phyloP scores from a whole-genome alignment of 2,113 vertebrate species.

The Choloepus hoffmanni region DNA sequence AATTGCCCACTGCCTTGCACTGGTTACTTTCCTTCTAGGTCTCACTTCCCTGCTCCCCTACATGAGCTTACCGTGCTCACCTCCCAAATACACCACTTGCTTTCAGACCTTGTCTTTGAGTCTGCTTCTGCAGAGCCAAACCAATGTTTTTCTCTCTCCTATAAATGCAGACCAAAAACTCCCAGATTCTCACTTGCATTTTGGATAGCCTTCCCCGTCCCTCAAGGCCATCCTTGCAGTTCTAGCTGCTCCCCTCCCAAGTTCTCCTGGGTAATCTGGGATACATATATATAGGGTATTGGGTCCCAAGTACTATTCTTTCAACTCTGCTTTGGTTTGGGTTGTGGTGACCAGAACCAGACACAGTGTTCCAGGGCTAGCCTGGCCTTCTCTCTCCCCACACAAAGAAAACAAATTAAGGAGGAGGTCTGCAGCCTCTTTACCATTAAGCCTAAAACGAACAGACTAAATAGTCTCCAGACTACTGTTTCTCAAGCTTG shows the following conservation, averaged over 20 bases:
- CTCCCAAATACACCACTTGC: not conserved
- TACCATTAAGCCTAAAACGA: not conserved
- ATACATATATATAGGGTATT: not conserved
- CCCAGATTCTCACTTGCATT: not conserved
- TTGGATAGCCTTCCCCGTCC: not conserved
- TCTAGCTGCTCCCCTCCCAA: too few relatives aligned
- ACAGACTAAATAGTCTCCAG: not conserved
- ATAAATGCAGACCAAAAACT: not conserved
- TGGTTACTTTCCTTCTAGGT: not conserved
- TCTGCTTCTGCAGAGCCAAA: not conserved
- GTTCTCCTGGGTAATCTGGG: not conserved
- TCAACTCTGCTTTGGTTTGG: not conserved
- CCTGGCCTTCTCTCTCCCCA: not conserved
- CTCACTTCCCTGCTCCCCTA: not conserved
- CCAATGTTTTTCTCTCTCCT: not conserved
- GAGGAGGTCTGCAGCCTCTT: not conserved
- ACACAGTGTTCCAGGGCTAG: too few relatives aligned
- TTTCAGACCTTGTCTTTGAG: not conserved
- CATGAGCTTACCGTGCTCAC: not conserved
- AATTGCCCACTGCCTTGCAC: not conserved
- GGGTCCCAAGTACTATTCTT: not conserved
- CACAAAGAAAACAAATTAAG: not conserved
- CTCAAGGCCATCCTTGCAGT: fast-evolving
- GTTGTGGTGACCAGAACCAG: not conserved
- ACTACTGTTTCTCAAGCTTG: not conserved